Conservation (phyloP, 2,113 vertebrate species). For the Penelope pileata region DNA sequence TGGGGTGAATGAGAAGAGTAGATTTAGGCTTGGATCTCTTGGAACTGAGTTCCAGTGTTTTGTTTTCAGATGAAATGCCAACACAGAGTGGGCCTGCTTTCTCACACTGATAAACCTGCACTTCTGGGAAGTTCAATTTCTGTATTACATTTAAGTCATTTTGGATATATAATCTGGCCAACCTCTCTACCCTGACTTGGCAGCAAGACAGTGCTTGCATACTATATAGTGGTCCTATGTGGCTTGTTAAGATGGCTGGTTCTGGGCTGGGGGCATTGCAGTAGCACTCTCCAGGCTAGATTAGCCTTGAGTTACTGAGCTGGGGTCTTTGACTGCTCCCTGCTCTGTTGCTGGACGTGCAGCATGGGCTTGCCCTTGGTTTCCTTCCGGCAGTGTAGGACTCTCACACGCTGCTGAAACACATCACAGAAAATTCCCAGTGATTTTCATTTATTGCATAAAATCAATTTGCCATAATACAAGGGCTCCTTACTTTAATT, state of each 20-base stretch:
- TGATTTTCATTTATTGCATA: background rate
- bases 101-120: background rate
- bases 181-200: background rate
- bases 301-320: background rate
- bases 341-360: accelerated
- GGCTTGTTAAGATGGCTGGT: background rate
- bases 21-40: background rate
- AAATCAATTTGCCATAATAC: background rate
- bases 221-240: background rate
- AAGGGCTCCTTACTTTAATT: background rate
- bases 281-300: background rate
- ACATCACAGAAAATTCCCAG: background rate
- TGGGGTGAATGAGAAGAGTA: accelerated
- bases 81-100: background rate
- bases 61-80: background rate
- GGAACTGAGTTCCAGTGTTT: background rate
- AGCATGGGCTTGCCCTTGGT: background rate
- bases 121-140: background rate
- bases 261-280: background rate
- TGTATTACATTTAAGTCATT: background rate
- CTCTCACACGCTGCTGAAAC: background rate
- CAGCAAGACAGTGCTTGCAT: accelerated
- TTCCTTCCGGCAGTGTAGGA: background rate
- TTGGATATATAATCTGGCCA: background rate
- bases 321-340: background rate